Evolutionary conservation across 2,888 invertebrate species (phyloP).

Genomic region (Chirona hameri): DNA sequence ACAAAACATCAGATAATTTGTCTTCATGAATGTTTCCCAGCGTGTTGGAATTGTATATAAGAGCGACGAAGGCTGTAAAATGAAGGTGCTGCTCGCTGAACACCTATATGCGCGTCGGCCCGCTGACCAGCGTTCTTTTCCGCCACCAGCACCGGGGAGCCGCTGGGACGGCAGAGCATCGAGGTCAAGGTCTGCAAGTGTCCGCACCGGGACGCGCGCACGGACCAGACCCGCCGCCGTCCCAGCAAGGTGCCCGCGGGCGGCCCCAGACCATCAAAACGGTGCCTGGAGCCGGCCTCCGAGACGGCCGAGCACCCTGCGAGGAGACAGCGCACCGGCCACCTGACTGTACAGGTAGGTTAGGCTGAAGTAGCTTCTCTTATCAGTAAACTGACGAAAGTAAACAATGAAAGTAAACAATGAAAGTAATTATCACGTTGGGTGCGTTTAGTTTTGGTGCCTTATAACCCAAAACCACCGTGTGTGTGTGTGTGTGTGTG

Average conservation of each 20-base stretch:
- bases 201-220: background rate
- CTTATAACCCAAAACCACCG: too few relatives aligned
- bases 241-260: background rate
- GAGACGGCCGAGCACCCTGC: background rate
- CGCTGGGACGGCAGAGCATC: background rate
- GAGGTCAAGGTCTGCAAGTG: constrained; percentile 11
- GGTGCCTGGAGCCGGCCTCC: background rate
- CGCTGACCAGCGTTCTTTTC: background rate
- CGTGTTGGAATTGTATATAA: too few relatives aligned
- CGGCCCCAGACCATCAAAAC: background rate
- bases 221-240: background rate
- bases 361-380: background rate
- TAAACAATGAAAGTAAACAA: too few relatives aligned
- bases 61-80: too few relatives aligned
- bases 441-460: too few relatives aligned
- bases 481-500: too few relatives aligned
- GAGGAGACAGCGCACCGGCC: background rate
- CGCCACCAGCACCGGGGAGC: background rate
- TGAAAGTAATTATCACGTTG: too few relatives aligned
- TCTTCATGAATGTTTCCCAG: too few relatives aligned
- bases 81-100: background rate
- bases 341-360: background rate
- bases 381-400: too few relatives aligned
- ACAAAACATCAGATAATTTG: too few relatives aligned
- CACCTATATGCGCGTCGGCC: background rate